A percentile compares a stretch with the other conserved stretches of the same genome.
These are phyloP conservation scores for Echinops telfairi DNA, from an alignment of 2,113 vertebrate species.

Conservation along the genomic window DNA sequence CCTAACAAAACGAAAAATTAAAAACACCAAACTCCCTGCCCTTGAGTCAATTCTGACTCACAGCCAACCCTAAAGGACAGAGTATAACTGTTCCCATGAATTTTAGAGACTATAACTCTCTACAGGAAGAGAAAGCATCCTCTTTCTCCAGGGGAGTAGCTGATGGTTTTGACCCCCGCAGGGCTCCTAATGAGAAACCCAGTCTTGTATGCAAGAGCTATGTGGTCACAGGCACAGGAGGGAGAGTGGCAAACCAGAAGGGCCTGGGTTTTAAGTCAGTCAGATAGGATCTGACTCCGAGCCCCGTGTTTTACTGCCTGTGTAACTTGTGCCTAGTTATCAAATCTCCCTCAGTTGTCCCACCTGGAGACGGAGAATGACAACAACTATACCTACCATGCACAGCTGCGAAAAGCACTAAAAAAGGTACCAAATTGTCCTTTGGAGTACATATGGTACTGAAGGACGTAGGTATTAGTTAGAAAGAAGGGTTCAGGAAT, in stretches of 20 bases:
- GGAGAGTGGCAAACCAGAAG: background rate
- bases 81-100: too few species aligned
- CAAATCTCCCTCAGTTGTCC: constrained; percentile 14
- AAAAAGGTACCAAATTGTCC: background rate
- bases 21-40: too few species aligned
- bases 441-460: too few species aligned
- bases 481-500: too few species aligned
- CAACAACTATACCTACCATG: background rate
- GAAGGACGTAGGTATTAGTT: too few species aligned
- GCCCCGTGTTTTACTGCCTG: background rate
- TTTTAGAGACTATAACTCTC: too few species aligned
- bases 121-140: too few species aligned
- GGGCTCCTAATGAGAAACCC: background rate
- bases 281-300: background rate
- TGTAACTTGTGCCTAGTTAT: background rate
- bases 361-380: background rate
- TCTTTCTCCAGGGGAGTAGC: too few species aligned
- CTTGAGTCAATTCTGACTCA: too few species aligned
- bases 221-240: background rate
- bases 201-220: constrained; percentile 39
- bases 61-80: too few species aligned
- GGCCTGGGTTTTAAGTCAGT: background rate
- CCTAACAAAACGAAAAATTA: background rate
- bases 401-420: background rate
- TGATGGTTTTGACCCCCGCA: too few species aligned